A percentile compares a stretch with the other conserved stretches of the same genome.
phyloP scores from a whole-genome alignment of 2,113 vertebrate genomes.

The Sebastes fasciatus region DNA sequence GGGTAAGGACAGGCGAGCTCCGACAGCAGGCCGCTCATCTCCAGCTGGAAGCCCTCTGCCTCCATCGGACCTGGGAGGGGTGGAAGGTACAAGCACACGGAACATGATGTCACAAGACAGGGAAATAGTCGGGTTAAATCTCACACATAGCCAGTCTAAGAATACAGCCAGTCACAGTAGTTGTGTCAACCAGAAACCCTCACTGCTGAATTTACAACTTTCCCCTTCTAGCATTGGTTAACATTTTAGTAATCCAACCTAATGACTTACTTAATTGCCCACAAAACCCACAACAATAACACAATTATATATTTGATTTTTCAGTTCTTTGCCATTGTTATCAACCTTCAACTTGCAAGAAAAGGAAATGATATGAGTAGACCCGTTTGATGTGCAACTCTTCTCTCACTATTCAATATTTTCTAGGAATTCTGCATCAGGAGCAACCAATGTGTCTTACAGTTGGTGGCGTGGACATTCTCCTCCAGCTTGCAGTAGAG shows the following conservation, averaged over 20 bases:
- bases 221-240: background rate
- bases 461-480: constrained; percentile 96
- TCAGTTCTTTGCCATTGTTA: background rate
- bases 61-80: constrained; percentile 89
- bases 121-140: background rate
- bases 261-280: background rate
- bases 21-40: constrained; percentile 94
- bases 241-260: background rate
- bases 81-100: background rate
- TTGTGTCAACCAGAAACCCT: background rate
- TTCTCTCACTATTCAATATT: background rate
- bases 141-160: background rate
- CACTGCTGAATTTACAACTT: background rate
- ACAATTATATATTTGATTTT: background rate
- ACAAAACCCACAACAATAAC: background rate
- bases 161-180: background rate
- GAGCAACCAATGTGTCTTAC: constrained; percentile 81
- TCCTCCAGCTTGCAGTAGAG: constrained; percentile 94
- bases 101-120: background rate
- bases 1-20: constrained; percentile 95
- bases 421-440: background rate
- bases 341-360: background rate
- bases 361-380: background rate
- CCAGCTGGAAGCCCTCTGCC: constrained; percentile 95
- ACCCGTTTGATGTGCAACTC: background rate